These are phyloP conservation scores for Calonectris borealis DNA, from an alignment of 2,113 vertebrate genomes.

Conservation along the genomic window DNA sequence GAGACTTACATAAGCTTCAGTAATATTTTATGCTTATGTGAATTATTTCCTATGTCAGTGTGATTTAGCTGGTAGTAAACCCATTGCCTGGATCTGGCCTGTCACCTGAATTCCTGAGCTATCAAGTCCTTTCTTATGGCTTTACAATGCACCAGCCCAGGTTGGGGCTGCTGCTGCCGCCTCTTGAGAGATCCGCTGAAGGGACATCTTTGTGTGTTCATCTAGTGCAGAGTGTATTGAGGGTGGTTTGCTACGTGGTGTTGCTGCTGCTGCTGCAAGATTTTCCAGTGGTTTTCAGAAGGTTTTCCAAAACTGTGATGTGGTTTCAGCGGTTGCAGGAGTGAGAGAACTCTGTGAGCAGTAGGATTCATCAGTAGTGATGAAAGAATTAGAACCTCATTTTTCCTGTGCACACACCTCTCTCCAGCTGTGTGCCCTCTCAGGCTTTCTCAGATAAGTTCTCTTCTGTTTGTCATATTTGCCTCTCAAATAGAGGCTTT, in stretches of 20 bases:
- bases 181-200: background rate
- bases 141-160: background rate
- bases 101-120: background rate
- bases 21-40: background rate
- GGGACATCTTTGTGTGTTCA: background rate
- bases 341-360: background rate
- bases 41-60: background rate
- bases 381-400: background rate
- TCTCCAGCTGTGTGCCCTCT: background rate
- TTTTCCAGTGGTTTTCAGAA: conserved; percentile 7
- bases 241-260: background rate
- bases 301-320: conserved; percentile 20
- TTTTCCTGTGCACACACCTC: background rate
- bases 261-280: background rate
- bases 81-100: background rate
- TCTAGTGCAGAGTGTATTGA: background rate
- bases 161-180: background rate
- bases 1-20: background rate
- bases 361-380: background rate
- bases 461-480: background rate
- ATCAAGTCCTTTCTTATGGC: background rate
- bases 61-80: background rate
- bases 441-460: background rate
- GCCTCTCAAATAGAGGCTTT: background rate
- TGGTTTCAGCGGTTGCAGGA: background rate